These are phyloP conservation scores for Phenganax subtilis DNA, from an alignment of 92 coral and sea anemone genomes.

Conservation along the genomic window DNA sequence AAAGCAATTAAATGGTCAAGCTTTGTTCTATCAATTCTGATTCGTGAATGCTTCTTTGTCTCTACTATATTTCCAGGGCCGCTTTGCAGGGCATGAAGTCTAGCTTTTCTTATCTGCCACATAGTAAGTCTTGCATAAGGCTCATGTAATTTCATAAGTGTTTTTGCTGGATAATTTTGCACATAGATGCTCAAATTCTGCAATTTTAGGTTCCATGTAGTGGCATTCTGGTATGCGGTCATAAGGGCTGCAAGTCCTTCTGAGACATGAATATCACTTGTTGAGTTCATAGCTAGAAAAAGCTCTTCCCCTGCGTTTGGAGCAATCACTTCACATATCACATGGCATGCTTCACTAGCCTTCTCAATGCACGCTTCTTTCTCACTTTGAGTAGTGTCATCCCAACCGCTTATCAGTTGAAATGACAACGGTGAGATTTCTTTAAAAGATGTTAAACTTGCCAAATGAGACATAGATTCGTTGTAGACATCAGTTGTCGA, in stretches of 20 bases:
- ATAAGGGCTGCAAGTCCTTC: slow-evolving; percentile 41
- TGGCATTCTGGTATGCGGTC: slow-evolving; percentile 43
- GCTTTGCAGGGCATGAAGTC: slow-evolving; percentile 46
- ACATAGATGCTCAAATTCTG: slow-evolving; percentile 52
- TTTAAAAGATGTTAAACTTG: slow-evolving; percentile 15
- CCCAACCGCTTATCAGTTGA: slow-evolving; percentile 15
- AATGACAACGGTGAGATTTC: slow-evolving; percentile 21
- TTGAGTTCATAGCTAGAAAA: slow-evolving; percentile 10
- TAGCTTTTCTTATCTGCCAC: slow-evolving; percentile 55
- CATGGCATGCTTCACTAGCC: slow-evolving; percentile 21
- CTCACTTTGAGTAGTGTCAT: slow-evolving; percentile 22
- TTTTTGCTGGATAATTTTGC: slow-evolving; percentile 42
- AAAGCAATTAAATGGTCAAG: slow-evolving; percentile 14
- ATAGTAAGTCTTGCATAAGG: slow-evolving; percentile 30
- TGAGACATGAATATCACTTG: slow-evolving; percentile 7
- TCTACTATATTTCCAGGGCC: slow-evolving; percentile 15
- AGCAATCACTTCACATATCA: slow-evolving; percentile 17
- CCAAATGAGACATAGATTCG: slow-evolving; percentile 1
- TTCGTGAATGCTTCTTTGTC: slow-evolving; percentile 4
- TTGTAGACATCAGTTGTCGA: slow-evolving; percentile 12
- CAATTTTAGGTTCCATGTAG: slow-evolving; percentile 41
- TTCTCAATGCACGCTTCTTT: slow-evolving; percentile 18
- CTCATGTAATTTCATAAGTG: slow-evolving; percentile 48
- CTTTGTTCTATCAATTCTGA: slow-evolving; percentile 19
- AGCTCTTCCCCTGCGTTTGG: slow-evolving; percentile 16